phyloP scores from a whole-genome alignment of 2,797 vertebrate genomes.

The Furcifer pardalis region DNA sequence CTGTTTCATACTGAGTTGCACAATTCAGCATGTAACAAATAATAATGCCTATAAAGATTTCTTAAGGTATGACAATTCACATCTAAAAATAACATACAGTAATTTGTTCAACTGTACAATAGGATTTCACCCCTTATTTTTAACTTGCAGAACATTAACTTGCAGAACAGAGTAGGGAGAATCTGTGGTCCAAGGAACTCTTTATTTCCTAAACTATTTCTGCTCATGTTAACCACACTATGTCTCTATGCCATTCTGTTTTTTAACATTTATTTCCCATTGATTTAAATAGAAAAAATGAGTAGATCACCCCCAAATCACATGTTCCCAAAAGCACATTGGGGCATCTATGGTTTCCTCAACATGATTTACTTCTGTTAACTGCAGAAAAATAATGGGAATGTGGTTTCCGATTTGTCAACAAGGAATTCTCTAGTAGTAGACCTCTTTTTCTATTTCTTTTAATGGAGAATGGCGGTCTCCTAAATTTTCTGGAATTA shows the following conservation, averaged over 20 bases:
- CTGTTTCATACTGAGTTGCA: too few relatives aligned
- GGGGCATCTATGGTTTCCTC: neutral
- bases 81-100: too few relatives aligned
- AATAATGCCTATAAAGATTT: too few relatives aligned
- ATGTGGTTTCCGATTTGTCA: neutral
- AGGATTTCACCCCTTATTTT: conserved; percentile 5
- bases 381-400: neutral
- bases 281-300: neutral
- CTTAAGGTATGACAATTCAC: too few relatives aligned
- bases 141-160: neutral
- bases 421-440: neutral
- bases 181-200: neutral
- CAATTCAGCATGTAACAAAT: too few relatives aligned
- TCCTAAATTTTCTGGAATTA: neutral
- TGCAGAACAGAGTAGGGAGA: neutral
- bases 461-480: neutral
- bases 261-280: neutral
- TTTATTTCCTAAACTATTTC: neutral
- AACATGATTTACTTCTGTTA: neutral
- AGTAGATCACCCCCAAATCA: neutral
- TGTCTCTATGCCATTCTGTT: neutral
- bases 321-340: neutral
- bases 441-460: neutral
- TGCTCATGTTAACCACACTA: neutral
- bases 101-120: too few relatives aligned